Conservation (phyloP, 2,113 vertebrate species). For the Antechinus flavipes region DNA sequence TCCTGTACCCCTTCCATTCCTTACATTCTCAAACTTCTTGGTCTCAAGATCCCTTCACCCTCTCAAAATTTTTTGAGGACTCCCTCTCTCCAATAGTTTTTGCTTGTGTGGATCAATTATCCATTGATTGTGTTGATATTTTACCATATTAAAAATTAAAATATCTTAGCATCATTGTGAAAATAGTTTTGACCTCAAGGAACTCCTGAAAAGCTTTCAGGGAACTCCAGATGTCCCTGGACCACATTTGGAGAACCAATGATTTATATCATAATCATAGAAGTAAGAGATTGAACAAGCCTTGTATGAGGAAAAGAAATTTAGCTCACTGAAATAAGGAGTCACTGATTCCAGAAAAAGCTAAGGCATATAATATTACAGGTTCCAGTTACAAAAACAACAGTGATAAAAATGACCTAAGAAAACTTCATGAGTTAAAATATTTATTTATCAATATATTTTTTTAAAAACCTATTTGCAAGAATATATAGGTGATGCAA, state of each 20-base stretch:
- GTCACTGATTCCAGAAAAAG: background rate
- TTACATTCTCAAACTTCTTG: background rate
- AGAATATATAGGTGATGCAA: too few relatives aligned
- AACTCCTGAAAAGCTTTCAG: background rate
- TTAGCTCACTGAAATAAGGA: background rate
- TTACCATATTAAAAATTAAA: background rate
- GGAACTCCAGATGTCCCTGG: background rate
- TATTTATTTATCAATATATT: background rate
- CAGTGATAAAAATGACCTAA: background rate
- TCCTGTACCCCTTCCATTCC: background rate
- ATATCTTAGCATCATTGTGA: background rate
- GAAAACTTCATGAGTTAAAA: background rate
- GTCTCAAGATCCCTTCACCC: background rate
- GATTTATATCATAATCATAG: background rate
- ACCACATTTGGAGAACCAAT: background rate
- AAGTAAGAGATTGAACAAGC: background rate
- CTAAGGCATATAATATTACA: background rate
- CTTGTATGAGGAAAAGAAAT: background rate
- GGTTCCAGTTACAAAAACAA: background rate
- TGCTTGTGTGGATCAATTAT: background rate
- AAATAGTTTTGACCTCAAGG: background rate
- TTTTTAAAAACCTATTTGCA: background rate
- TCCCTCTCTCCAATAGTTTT: background rate
- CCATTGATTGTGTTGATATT: background rate
- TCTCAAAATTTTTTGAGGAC: background rate